Evolutionary conservation across 2,888 invertebrate species (phyloP).

Genomic region (Micoletzkya japonica): DNA sequence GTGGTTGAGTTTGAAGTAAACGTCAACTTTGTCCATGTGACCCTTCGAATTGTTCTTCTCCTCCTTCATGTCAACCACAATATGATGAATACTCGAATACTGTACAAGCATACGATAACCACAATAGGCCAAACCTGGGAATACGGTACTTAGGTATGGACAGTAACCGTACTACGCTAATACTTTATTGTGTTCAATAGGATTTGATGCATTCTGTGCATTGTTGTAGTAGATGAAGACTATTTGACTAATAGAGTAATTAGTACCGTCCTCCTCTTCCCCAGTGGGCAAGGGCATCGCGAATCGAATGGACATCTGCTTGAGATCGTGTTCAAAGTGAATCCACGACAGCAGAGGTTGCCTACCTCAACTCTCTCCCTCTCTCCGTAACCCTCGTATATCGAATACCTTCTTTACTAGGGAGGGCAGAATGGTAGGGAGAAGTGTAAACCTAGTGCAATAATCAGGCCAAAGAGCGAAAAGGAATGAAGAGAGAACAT

Average conservation of each 20-base stretch:
- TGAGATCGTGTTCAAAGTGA: slow-evolving; percentile 46
- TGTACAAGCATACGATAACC: slow-evolving; percentile 3
- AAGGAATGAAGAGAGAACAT: too few species aligned
- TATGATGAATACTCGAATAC: slow-evolving; percentile 10
- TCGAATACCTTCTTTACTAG: too few species aligned
- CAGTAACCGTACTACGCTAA: too few species aligned
- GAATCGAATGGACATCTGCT: slow-evolving; percentile 38
- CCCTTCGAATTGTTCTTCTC: not conserved
- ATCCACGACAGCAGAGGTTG: slow-evolving; percentile 39
- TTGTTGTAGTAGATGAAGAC: too few species aligned
- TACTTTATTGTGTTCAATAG: too few species aligned
- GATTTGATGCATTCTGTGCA: too few species aligned
- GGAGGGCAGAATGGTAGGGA: too few species aligned
- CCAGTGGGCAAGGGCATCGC: slow-evolving; percentile 24
- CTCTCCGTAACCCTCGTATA: too few species aligned
- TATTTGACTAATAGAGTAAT: not conserved
- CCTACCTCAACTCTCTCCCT: slow-evolving; percentile 30
- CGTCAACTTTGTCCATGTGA: not conserved
- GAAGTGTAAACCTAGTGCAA: too few species aligned
- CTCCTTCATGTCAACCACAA: not conserved
- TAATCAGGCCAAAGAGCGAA: too few species aligned
- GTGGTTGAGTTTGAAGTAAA: not conserved
- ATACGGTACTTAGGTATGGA: not conserved
- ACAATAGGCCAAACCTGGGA: slow-evolving; percentile 4
- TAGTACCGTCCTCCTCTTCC: slow-evolving; percentile 7